These are phyloP conservation scores for Coronaproctus castanopsis DNA, from an alignment of 2,888 invertebrate genomes.

Conservation along the genomic window DNA sequence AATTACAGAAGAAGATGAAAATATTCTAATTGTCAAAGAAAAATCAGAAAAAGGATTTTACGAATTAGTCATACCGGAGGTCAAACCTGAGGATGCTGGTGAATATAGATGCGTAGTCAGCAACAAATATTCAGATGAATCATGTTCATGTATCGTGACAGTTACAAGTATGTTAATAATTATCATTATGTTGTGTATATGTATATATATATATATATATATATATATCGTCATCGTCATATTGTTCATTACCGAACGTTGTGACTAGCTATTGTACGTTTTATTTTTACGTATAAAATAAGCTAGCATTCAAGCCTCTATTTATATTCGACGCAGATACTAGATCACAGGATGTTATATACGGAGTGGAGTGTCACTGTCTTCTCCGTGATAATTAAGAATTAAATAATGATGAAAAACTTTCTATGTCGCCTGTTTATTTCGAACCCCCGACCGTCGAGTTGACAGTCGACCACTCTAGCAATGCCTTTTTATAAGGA, in stretches of 20 bases:
- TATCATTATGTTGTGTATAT: neutral
- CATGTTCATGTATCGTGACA: conserved; percentile 52
- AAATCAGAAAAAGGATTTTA: conserved; percentile 66
- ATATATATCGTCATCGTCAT: neutral
- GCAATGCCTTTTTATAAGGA: too few species aligned
- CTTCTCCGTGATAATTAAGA: conserved; percentile 16
- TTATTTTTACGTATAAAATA: too few species aligned
- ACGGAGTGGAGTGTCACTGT: neutral
- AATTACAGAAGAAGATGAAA: conserved; percentile 43
- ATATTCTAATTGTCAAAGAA: conserved; percentile 47
- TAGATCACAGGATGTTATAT: neutral
- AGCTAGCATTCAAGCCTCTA: too few species aligned
- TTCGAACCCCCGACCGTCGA: too few species aligned
- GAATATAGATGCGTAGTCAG: conserved; percentile 62
- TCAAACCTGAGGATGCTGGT: conserved; percentile 56
- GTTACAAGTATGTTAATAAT: conserved; percentile 56
- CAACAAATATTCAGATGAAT: conserved; percentile 59
- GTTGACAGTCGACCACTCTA: too few species aligned
- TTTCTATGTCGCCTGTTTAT: too few species aligned
- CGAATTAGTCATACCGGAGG: conserved; percentile 67
- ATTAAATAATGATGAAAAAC: too few species aligned
- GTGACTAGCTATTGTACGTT: neutral
- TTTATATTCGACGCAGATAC: too few species aligned
- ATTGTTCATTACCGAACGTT: neutral
- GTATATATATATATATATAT: neutral